Evolutionary conservation across 1,140 invertebrate species (phyloP).

Genomic region (Portunus trituberculatus): DNA sequence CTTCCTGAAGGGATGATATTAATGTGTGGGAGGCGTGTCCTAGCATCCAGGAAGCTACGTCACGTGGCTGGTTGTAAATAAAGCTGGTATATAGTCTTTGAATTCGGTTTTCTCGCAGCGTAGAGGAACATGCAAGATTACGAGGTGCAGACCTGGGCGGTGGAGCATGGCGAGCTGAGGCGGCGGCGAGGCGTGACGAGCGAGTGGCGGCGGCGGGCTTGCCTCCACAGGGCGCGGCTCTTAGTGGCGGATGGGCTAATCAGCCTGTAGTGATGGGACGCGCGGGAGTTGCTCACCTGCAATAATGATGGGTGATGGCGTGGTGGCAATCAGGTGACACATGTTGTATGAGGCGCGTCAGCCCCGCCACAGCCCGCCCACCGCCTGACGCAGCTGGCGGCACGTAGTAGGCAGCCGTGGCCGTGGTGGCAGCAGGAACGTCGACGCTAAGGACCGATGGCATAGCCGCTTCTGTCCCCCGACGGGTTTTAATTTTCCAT

Average conservation of each 20-base stretch:
- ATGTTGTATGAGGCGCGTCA: slow-evolving; percentile 44
- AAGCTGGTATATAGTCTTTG: neutral
- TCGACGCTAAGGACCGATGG: slow-evolving; percentile 43
- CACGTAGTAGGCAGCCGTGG: neutral
- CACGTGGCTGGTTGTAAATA: neutral
- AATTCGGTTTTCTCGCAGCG: neutral
- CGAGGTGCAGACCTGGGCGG: neutral
- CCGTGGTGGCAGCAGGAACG: neutral
- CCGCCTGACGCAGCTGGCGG: neutral
- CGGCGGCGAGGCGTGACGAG: neutral
- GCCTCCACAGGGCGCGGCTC: neutral
- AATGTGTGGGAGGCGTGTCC: neutral
- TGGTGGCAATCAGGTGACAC: slow-evolving; percentile 54
- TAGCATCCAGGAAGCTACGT: slow-evolving; percentile 5
- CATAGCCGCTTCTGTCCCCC: slow-evolving; percentile 44
- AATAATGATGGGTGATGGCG: slow-evolving; percentile 44
- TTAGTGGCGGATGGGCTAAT: neutral
- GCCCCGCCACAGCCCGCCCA: neutral
- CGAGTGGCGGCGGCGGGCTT: neutral
- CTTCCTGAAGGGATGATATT: neutral
- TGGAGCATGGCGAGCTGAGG: neutral
- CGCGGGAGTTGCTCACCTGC: neutral
- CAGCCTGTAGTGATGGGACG: neutral
- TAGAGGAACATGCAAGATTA: neutral
- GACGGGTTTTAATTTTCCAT: slow-evolving; percentile 71